phyloP scores from a whole-genome alignment of 2,888 invertebrate species.

The Cephus spinipes region DNA sequence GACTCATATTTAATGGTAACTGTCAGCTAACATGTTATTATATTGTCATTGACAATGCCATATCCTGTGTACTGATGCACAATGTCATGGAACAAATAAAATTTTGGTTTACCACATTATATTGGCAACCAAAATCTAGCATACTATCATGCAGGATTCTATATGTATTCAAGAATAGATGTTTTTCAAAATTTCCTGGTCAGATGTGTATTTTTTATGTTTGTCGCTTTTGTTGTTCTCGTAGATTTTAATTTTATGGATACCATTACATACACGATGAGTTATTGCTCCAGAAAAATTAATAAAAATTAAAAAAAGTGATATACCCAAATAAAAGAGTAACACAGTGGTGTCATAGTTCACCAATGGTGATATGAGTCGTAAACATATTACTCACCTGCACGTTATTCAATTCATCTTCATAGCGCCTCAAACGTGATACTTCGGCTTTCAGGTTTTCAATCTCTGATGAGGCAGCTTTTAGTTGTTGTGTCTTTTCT shows the following conservation, averaged over 20 bases:
- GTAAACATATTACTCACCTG: conserved; percentile 68
- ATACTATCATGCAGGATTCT: neutral
- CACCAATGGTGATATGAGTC: neutral
- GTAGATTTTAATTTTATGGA: neutral
- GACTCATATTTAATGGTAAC: neutral
- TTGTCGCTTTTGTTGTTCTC: neutral
- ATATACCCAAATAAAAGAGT: neutral
- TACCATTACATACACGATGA: neutral
- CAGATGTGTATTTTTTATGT: neutral
- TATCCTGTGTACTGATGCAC: neutral
- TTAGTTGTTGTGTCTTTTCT: conserved; percentile 72
- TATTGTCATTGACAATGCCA: neutral
- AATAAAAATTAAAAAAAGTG: neutral
- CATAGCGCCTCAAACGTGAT: conserved; percentile 73
- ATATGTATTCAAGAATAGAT: neutral
- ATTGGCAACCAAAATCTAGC: neutral
- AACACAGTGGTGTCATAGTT: neutral
- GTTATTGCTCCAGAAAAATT: neutral
- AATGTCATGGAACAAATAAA: neutral
- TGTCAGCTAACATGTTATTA: too few relatives aligned
- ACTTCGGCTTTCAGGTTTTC: conserved; percentile 74
- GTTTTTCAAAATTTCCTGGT: neutral
- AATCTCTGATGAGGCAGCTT: conserved; percentile 71
- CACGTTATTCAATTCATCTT: conserved; percentile 76
- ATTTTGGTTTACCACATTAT: neutral